Conservation (phyloP, 1,140 invertebrate genomes). For the Arctopsyche grandis region DNA sequence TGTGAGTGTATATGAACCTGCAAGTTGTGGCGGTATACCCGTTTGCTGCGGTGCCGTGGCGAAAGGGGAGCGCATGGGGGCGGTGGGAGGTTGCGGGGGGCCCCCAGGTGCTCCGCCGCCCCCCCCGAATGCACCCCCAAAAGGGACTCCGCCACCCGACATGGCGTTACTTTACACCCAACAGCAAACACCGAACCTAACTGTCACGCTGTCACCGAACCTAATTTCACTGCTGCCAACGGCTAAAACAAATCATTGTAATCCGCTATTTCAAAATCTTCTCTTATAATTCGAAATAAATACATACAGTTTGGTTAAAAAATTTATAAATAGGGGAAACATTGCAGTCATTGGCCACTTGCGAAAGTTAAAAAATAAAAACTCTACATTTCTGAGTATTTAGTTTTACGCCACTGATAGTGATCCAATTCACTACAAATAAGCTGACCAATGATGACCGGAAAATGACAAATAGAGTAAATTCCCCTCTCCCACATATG, state of each 20-base stretch:
- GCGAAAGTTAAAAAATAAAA: too few relatives aligned
- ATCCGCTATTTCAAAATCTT: background rate
- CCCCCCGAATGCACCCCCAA: background rate
- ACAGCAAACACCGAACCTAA: background rate
- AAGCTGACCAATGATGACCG: too few relatives aligned
- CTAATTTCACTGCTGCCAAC: background rate
- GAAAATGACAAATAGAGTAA: too few relatives aligned
- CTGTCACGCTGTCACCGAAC: background rate
- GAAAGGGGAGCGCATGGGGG: background rate
- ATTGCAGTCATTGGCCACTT: too few relatives aligned
- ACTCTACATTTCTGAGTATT: too few relatives aligned
- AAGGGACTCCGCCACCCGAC: background rate
- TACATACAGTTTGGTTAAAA: too few relatives aligned
- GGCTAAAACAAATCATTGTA: background rate
- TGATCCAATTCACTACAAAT: too few relatives aligned
- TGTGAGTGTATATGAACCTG: background rate
- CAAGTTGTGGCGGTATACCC: conserved; percentile 8
- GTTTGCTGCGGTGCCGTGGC: background rate
- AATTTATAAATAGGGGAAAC: too few relatives aligned
- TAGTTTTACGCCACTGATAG: too few relatives aligned
- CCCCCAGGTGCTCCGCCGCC: background rate
- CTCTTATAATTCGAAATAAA: background rate
- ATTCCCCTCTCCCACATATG: too few relatives aligned
- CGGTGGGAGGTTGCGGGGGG: background rate
- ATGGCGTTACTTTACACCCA: background rate